These are phyloP conservation scores for Gallinago jamesoni DNA, from an alignment of 2,113 vertebrate species.

Conservation along the genomic window DNA sequence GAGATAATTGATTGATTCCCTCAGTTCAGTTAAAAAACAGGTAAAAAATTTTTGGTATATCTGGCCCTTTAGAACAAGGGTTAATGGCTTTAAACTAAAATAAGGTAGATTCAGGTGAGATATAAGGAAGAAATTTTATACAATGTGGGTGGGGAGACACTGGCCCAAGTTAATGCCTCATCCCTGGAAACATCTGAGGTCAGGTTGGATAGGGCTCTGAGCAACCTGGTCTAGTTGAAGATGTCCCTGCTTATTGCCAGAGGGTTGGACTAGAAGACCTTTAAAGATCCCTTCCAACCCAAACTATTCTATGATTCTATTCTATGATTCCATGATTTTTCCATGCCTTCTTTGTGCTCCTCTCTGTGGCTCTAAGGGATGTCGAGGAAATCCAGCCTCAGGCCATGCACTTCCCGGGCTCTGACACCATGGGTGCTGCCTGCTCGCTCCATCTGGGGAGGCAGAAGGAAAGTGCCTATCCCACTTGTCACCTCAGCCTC, in stretches of 20 bases:
- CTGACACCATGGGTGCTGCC: not conserved
- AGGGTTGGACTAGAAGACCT: not conserved
- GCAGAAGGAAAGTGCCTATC: not conserved
- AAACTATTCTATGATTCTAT: not conserved
- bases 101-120: not conserved
- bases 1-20: not conserved
- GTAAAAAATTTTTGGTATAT: not conserved
- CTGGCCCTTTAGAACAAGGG: not conserved
- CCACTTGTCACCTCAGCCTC: not conserved
- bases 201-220: not conserved
- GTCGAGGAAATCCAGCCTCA: not conserved
- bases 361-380: not conserved
- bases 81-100: not conserved
- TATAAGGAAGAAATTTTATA: not conserved
- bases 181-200: not conserved
- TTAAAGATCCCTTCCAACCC: not conserved
- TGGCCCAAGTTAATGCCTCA: not conserved
- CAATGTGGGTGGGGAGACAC: fast-evolving
- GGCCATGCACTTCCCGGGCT: not conserved
- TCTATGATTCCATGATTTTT: not conserved
- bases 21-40: not conserved
- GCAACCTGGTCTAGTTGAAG: not conserved
- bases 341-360: not conserved
- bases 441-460: not conserved
- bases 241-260: not conserved